phyloP scores from a whole-genome alignment of 1,140 invertebrate genomes.

The Drosophila bifasciata region DNA sequence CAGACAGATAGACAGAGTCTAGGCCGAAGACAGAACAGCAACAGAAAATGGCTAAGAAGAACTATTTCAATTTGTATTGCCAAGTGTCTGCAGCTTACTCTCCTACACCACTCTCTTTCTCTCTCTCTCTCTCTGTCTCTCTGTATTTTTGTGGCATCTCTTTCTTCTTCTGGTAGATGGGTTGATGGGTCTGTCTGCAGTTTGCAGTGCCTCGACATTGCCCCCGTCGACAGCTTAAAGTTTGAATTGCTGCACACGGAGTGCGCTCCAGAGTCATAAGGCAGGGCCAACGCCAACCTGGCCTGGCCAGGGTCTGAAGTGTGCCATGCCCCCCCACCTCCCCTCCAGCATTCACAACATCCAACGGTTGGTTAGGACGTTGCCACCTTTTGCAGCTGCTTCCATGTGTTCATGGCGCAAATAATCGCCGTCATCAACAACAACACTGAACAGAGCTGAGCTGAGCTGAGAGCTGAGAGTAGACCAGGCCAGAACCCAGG shows the following conservation, averaged over 20 bases:
- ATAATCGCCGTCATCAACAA: slow-evolving; percentile 78
- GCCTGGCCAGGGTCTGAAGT: slow-evolving; percentile 6
- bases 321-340: neutral
- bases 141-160: neutral
- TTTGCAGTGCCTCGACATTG: slow-evolving; percentile 57
- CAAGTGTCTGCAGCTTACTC: slow-evolving; percentile 40
- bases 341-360: too few relatives aligned
- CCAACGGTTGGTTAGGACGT: slow-evolving; percentile 28
- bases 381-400: slow-evolving; percentile 73
- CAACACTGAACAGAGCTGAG: slow-evolving; percentile 41
- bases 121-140: slow-evolving; percentile 4
- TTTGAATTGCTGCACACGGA: slow-evolving; percentile 68
- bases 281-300: too few relatives aligned
- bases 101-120: slow-evolving; percentile 10
- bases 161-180: slow-evolving; percentile 22
- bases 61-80: slow-evolving; percentile 70
- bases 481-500: slow-evolving; percentile 1
- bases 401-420: slow-evolving; percentile 78
- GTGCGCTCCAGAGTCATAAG: slow-evolving; percentile 49
- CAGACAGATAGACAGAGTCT: neutral
- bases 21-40: neutral
- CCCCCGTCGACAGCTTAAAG: slow-evolving; percentile 68
- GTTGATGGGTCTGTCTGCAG: too few relatives aligned
- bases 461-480: slow-evolving; percentile 35
- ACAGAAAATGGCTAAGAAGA: slow-evolving; percentile 17